Conservation (phyloP, 2,113 vertebrate genomes). For the Dipodomys merriami region DNA sequence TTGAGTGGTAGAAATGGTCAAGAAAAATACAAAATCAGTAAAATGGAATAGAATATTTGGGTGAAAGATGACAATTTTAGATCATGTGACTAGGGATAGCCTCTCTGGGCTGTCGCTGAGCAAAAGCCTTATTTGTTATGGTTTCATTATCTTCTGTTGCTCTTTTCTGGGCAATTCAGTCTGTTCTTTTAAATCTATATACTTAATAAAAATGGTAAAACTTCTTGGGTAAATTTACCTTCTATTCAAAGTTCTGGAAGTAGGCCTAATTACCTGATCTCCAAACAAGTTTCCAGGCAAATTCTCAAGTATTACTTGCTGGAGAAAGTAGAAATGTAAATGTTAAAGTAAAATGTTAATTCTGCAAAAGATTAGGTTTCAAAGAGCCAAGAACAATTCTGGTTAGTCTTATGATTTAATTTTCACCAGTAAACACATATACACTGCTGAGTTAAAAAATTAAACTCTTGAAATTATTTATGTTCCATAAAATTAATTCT, state of each 20-base stretch:
- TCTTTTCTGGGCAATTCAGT: not conserved
- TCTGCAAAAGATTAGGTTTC: not conserved
- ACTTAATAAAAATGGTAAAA: not conserved
- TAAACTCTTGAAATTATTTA: conserved; percentile 16
- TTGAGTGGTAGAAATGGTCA: not conserved
- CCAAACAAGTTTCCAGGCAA: not conserved
- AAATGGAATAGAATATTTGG: not conserved
- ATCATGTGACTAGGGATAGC: not conserved
- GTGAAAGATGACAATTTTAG: not conserved
- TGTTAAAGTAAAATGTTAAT: not conserved
- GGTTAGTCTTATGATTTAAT: not conserved
- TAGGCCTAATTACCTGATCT: not conserved
- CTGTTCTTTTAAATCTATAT: not conserved
- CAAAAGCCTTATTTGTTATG: not conserved
- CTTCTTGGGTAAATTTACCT: not conserved
- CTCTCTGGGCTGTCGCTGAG: not conserved
- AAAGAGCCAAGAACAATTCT: not conserved
- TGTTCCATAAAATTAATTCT: conserved; percentile 42
- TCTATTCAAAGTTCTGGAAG: not conserved
- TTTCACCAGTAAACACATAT: not conserved
- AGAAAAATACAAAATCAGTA: not conserved
- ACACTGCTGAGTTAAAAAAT: not conserved
- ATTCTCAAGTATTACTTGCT: conserved; percentile 15
- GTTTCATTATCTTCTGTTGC: not conserved
- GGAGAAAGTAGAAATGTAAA: not conserved